These are phyloP conservation scores for Platalea minor DNA, from an alignment of 2,797 vertebrate genomes.

Conservation along the genomic window DNA sequence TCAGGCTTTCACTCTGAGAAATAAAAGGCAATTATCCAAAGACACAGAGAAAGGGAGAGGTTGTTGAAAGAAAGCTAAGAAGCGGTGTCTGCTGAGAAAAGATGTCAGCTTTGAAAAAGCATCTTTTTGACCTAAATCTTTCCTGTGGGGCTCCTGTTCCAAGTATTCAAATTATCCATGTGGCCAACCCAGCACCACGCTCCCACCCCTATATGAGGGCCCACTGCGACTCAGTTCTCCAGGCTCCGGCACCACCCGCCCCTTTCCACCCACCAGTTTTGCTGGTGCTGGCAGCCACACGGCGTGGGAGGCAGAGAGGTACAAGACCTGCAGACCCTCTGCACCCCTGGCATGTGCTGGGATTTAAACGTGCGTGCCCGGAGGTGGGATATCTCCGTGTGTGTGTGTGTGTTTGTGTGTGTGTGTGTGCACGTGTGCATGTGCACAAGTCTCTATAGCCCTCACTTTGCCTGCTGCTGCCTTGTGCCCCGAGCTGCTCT, in stretches of 20 bases:
- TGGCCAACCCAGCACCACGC: not conserved
- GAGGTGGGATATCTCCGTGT: not conserved
- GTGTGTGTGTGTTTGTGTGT: too few relatives aligned
- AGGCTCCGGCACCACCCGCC: not conserved
- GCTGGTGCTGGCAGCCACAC: not conserved
- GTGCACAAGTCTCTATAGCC: not conserved
- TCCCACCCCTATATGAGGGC: accelerated
- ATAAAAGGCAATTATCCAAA: not conserved
- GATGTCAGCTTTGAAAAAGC: not conserved
- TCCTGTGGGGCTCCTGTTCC: not conserved
- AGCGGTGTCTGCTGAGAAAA: not conserved
- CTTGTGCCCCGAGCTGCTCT: not conserved
- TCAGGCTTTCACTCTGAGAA: not conserved
- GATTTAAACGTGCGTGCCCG: not conserved
- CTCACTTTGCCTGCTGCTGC: not conserved
- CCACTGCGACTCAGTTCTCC: not conserved
- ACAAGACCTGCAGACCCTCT: not conserved
- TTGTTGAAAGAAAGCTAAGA: not conserved
- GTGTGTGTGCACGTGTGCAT: too few relatives aligned
- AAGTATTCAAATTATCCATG: not conserved
- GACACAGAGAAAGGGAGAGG: not conserved
- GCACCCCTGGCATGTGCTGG: accelerated
- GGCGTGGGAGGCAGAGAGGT: not conserved
- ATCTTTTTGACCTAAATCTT: not conserved
- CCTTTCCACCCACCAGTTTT: not conserved